phyloP scores from a whole-genome alignment of 2,888 invertebrate genomes.

The Limnephilus rhombicus region DNA sequence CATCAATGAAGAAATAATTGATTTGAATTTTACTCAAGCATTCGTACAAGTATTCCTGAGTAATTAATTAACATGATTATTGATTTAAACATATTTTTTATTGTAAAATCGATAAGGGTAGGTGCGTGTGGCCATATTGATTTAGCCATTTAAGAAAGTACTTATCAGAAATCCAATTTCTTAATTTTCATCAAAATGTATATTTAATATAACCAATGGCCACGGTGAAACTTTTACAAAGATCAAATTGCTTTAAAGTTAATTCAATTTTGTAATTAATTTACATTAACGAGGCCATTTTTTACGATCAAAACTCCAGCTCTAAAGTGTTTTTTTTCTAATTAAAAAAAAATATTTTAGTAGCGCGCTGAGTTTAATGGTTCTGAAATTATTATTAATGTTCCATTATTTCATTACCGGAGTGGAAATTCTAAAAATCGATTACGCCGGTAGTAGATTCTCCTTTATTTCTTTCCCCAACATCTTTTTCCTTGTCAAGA shows the following conservation, averaged over 20 bases:
- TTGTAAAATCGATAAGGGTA: background rate
- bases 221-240: too few species aligned
- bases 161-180: background rate
- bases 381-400: background rate
- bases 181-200: background rate
- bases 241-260: background rate
- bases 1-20: background rate
- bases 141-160: background rate
- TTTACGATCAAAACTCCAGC: background rate
- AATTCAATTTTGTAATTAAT: constrained; percentile 1
- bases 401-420: background rate
- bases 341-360: background rate
- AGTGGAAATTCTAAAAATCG: background rate
- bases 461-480: background rate
- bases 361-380: background rate
- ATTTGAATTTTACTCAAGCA: background rate
- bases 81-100: background rate
- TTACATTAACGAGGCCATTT: background rate
- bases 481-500: constrained; percentile 14
- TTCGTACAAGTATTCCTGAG: background rate
- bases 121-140: background rate
- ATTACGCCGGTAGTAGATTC: background rate
- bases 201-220: background rate
- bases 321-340: background rate
- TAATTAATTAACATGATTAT: background rate